Conservation (phyloP, 2,113 vertebrate genomes). For the Pluvialis apricaria region DNA sequence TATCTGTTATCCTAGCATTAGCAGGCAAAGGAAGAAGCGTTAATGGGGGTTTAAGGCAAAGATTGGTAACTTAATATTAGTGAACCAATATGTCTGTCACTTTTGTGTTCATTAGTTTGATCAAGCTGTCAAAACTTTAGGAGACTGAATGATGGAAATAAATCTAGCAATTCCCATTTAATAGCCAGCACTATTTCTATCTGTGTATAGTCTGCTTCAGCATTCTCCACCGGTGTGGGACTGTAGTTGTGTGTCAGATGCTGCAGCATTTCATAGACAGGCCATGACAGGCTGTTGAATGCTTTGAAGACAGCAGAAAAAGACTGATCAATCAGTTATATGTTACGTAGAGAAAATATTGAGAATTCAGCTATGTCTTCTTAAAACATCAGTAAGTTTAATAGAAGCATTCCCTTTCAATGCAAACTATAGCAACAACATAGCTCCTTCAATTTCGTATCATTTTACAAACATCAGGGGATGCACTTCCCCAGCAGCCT, state of each 20-base stretch:
- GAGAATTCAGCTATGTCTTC: background rate
- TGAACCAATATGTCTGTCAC: conserved; percentile 70
- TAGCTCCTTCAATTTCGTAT: background rate
- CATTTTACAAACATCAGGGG: background rate
- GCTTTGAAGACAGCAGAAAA: background rate
- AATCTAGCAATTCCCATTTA: conserved; percentile 39
- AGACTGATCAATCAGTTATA: background rate
- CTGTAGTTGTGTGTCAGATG: background rate
- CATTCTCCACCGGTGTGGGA: background rate
- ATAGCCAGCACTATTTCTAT: conserved; percentile 11
- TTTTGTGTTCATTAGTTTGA: conserved; percentile 70
- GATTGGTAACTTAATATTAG: conserved; percentile 79
- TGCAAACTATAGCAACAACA: background rate
- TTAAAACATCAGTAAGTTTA: background rate
- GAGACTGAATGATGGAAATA: conserved; percentile 66
- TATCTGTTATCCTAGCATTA: conserved; percentile 79
- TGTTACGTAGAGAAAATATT: background rate
- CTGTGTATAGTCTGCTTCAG: background rate
- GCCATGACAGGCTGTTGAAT: background rate
- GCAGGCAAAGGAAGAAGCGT: conserved; percentile 70
- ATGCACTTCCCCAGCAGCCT: background rate
- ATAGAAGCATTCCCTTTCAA: background rate
- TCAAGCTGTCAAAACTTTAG: conserved; percentile 74
- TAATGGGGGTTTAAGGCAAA: conserved; percentile 76
- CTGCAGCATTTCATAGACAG: background rate